Evolutionary conservation across 2,797 vertebrate genomes (phyloP).

Genomic region (Loris lydekkerianus): DNA sequence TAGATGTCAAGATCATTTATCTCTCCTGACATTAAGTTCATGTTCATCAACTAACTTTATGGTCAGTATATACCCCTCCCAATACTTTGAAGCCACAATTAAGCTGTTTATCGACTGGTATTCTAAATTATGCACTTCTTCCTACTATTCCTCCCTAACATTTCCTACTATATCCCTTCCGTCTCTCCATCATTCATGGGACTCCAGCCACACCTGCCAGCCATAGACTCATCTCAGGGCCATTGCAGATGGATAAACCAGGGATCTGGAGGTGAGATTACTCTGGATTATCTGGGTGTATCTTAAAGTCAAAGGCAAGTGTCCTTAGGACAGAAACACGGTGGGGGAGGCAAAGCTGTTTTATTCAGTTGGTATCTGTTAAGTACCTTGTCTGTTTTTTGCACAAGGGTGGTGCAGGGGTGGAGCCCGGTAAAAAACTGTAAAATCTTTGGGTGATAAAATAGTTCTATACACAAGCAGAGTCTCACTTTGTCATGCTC

Average conservation of each 20-base stretch:
- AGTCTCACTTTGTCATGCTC: too few species aligned
- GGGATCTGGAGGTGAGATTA: constrained; percentile 36
- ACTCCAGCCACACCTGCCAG: not conserved
- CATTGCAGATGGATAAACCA: constrained; percentile 20
- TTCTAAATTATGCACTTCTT: not conserved
- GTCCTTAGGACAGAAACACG: too few species aligned
- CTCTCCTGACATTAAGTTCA: not conserved
- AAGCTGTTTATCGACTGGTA: constrained; percentile 4
- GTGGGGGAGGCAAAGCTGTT: not conserved
- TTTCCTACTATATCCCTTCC: not conserved
- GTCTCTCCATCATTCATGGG: not conserved
- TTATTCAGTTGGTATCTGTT: not conserved
- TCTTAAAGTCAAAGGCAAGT: not conserved
- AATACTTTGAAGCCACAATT: not conserved
- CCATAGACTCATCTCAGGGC: not conserved
- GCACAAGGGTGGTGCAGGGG: not conserved
- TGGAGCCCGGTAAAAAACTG: not conserved
- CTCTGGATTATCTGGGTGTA: not conserved
- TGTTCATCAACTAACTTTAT: not conserved
- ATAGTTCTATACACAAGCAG: not conserved
- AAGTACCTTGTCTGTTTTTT: not conserved
- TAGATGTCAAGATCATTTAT: not conserved
- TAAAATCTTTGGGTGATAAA: not conserved
- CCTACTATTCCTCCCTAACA: not conserved
- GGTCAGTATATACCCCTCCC: not conserved